Percentiles rank a stretch among this genome's conserved stretches.
phyloP scores from a whole-genome alignment of 2,888 invertebrate genomes.

The Drosophila meridionalis region DNA sequence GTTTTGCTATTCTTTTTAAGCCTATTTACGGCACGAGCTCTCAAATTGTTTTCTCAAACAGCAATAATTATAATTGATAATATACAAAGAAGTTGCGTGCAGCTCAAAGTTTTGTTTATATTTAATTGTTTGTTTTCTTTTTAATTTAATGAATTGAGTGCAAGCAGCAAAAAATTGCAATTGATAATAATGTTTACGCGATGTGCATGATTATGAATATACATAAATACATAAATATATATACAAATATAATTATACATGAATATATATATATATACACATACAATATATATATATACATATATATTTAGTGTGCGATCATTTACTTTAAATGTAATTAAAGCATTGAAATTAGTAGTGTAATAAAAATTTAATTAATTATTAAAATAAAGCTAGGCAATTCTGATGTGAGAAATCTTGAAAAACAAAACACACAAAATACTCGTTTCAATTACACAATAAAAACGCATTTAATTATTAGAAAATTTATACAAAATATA shows the following conservation, averaged over 20 bases:
- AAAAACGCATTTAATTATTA: slow-evolving; percentile 31
- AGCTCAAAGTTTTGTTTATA: slow-evolving; percentile 33
- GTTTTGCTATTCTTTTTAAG: slow-evolving; percentile 14
- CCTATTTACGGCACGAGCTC: slow-evolving; percentile 15
- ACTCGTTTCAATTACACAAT: slow-evolving; percentile 35
- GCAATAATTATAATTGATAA: slow-evolving; percentile 19
- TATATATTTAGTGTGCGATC: slow-evolving; percentile 57
- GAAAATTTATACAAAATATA: slow-evolving; percentile 44
- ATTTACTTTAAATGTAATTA: slow-evolving; percentile 78
- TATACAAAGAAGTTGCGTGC: slow-evolving; percentile 21
- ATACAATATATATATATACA: slow-evolving; percentile 53
- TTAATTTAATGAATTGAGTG: slow-evolving; percentile 30
- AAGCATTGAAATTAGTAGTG: slow-evolving; percentile 76
- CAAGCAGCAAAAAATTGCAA: slow-evolving; percentile 58
- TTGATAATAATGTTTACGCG: slow-evolving; percentile 67
- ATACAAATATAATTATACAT: slow-evolving; percentile 40
- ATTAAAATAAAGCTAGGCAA: slow-evolving; percentile 76
- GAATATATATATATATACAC: slow-evolving; percentile 47
- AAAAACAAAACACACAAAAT: slow-evolving; percentile 17
- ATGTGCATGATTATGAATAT: slow-evolving; percentile 52
- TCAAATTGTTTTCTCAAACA: slow-evolving; percentile 33
- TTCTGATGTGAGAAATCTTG: slow-evolving; percentile 62
- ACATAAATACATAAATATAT: slow-evolving; percentile 31
- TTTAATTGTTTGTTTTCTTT: slow-evolving; percentile 4
- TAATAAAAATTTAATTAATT: slow-evolving; percentile 74